phyloP scores from a whole-genome alignment of 2,113 vertebrate species.

The Triplophysa siluroides region DNA sequence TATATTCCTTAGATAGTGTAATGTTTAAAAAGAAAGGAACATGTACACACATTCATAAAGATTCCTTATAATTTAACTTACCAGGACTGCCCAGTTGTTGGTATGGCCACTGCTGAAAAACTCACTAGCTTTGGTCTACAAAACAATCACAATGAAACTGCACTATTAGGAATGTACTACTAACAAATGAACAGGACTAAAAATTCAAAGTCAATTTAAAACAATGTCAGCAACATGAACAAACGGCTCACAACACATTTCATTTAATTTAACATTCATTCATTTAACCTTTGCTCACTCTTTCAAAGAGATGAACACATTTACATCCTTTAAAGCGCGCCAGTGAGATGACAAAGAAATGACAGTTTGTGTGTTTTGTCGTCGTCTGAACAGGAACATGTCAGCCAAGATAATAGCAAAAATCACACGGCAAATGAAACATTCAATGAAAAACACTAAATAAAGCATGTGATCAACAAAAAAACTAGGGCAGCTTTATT shows the following conservation, averaged over 20 bases:
- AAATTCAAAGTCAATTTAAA: background rate
- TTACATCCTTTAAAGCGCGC: too few species aligned
- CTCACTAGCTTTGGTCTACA: slow-evolving; percentile 82
- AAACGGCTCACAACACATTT: background rate
- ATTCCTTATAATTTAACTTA: slow-evolving; percentile 60
- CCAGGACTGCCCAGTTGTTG: slow-evolving; percentile 98
- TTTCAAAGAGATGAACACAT: background rate
- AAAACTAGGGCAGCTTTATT: too few species aligned
- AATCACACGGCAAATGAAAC: background rate
- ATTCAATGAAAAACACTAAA: background rate
- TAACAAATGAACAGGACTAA: background rate
- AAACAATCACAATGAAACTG: background rate
- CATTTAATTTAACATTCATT: background rate
- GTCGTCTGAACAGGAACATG: background rate
- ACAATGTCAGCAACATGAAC: background rate
- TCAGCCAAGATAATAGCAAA: background rate
- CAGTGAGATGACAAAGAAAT: background rate
- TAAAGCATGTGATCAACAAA: background rate
- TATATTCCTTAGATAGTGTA: background rate
- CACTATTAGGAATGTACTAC: background rate
- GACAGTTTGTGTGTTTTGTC: background rate
- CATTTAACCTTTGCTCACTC: background rate
- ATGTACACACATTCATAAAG: background rate
- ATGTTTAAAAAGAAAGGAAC: background rate
- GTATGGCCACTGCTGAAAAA: slow-evolving; percentile 94